Evolutionary conservation across 1,140 invertebrate genomes (phyloP).

Genomic region (Tetramorium alpestre): DNA sequence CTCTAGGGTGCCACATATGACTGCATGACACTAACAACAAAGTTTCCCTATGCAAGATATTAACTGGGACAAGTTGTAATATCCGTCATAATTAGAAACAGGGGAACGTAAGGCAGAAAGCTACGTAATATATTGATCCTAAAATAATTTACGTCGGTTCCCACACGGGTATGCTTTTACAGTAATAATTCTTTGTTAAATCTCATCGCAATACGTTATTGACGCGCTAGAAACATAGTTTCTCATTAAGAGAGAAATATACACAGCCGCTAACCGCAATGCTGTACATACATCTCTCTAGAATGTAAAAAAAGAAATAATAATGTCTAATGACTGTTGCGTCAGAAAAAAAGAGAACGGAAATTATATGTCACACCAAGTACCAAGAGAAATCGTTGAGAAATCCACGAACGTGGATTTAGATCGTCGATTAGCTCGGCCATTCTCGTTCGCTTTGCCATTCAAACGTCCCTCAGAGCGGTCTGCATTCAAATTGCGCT

Average conservation of each 20-base stretch:
- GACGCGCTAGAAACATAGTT: background rate
- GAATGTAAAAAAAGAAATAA: slow-evolving; percentile 13
- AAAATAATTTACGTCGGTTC: slow-evolving; percentile 34
- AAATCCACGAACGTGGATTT: background rate
- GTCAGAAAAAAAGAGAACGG: background rate
- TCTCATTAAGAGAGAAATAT: slow-evolving; percentile 4
- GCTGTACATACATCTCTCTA: too few species aligned
- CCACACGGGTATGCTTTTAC: background rate
- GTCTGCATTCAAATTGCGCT: slow-evolving; percentile 43
- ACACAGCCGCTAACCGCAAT: background rate
- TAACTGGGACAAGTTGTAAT: slow-evolving; percentile 30
- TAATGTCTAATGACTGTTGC: background rate
- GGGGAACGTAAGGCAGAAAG: background rate
- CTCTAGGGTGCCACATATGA: slow-evolving; percentile 33
- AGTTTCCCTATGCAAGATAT: slow-evolving; percentile 21
- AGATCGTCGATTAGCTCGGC: slow-evolving; percentile 30
- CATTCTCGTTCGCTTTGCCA: background rate
- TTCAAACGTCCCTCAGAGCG: slow-evolving; percentile 31
- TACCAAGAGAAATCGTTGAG: background rate
- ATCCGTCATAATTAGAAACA: slow-evolving; percentile 21
- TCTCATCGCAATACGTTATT: slow-evolving; percentile 5
- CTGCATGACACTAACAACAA: background rate
- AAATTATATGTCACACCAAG: background rate
- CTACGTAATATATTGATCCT: slow-evolving; percentile 1
- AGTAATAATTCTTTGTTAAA: slow-evolving; percentile 49